Evolutionary conservation across 1,140 invertebrate genomes (phyloP).

Genomic region (Dreissena polymorpha): DNA sequence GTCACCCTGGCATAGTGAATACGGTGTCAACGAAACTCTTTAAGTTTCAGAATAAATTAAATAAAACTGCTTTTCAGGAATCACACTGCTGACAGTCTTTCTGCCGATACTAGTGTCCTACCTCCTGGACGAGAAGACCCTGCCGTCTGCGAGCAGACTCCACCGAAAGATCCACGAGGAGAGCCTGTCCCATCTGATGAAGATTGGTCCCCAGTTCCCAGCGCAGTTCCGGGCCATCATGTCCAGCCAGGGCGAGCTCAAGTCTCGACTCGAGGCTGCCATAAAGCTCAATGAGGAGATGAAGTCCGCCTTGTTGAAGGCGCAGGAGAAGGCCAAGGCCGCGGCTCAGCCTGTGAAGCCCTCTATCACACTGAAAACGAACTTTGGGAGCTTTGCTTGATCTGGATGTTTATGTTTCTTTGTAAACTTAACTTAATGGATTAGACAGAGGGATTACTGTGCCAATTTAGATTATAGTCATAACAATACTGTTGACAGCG

Average conservation of each 20-base stretch:
- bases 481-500: too few species aligned
- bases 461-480: too few species aligned
- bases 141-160: slow-evolving; percentile 84
- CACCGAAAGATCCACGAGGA: slow-evolving; percentile 89
- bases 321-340: slow-evolving; percentile 77
- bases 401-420: too few species aligned
- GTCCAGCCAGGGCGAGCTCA: slow-evolving; percentile 88
- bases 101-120: slow-evolving; percentile 94
- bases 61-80: slow-evolving; percentile 84
- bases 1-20: too few species aligned
- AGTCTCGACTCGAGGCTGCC: slow-evolving; percentile 91
- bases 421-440: too few species aligned
- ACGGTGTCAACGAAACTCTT: too few species aligned
- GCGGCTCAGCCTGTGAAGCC: slow-evolving; percentile 83
- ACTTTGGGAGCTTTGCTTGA: slow-evolving; percentile 91
- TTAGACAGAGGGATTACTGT: too few species aligned
- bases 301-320: slow-evolving; percentile 76
- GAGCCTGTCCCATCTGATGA: slow-evolving; percentile 92
- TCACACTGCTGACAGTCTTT: slow-evolving; percentile 92
- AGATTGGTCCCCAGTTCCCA: slow-evolving; percentile 89
- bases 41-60: too few species aligned
- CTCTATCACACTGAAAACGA: slow-evolving; percentile 96
- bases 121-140: slow-evolving; percentile 86
- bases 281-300: slow-evolving; percentile 84
- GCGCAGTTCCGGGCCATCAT: slow-evolving; percentile 95